Evolutionary conservation across 2,888 invertebrate genomes (phyloP), one percentile per base, ranked within the genome.

Genomic region (Clivina fossor): DNA sequence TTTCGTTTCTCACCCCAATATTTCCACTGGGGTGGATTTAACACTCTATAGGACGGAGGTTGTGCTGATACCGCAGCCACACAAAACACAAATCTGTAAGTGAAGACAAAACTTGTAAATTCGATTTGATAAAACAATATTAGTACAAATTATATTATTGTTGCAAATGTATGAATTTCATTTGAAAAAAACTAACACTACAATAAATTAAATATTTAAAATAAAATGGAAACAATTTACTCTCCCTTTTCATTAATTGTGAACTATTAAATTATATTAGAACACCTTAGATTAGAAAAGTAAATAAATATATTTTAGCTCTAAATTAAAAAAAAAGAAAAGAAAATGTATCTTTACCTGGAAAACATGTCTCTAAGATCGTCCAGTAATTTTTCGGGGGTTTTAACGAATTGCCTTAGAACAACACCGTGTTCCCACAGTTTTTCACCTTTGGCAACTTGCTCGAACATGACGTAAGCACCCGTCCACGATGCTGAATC

Each of bases 31-130:
- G 81, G 75, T 5, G 88, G 85, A 73, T 89, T 87, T 56, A 86
- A 85, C 0, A 86, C 81, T 67, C 85, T 84, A 56, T 88, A 75
- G 57, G 79, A 76, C 9, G 85, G 81, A 15, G 76, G 69, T 1
- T 85, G 83, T 51, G 87, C 83, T 66, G 82, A 80, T 22, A 86
- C 89, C 8, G 85, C 78, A 62, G 89, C 89, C 57, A 88, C 86
- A 69, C 84, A 88, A 67, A 91, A 81, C 56, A 91, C 87, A 77
- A 86, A 94, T 72, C 90, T 83, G n/a, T n/a, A n/a, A n/a, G n/a
- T n/a, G n/a, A n/a, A n/a, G n/a, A n/a, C n/a, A n/a, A n/a, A n/a
- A n/a, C n/a, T n/a, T n/a, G n/a, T n/a, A n/a, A n/a, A n/a, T n/a
- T n/a, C n/a, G n/a, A n/a, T n/a, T n/a, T n/a, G n/a, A n/a, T n/a